Percentiles rank a stretch among this genome's conserved stretches.
Conservation (phyloP, 2,888 invertebrate species). For the Campoplex capitator region DNA sequence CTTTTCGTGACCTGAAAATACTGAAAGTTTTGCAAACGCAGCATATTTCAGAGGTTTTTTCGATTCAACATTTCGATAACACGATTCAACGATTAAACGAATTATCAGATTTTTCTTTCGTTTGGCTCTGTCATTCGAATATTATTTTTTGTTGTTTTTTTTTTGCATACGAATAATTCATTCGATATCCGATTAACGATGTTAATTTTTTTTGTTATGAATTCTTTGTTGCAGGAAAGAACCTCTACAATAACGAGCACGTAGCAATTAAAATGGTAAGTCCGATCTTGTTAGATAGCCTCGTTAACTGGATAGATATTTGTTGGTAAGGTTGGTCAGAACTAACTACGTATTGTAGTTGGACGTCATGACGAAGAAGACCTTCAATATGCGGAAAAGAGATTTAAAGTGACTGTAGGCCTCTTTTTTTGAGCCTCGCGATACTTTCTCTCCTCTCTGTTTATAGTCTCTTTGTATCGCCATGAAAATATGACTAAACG, state of each 20-base stretch:
- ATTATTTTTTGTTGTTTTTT: background rate
- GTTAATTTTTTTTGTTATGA: background rate
- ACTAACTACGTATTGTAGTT: constrained; percentile 12
- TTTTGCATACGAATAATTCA: background rate
- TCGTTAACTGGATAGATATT: constrained; percentile 55
- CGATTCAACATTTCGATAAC: too few relatives aligned
- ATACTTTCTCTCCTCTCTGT: constrained; percentile 23
- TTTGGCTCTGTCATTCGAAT: background rate
- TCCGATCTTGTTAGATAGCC: constrained; percentile 69
- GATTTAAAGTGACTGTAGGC: constrained; percentile 53
- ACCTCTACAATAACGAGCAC: constrained; percentile 99
- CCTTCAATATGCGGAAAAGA: constrained; percentile 63
- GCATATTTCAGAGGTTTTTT: too few relatives aligned
- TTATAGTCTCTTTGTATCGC: background rate
- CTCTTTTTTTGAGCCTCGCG: constrained; percentile 40
- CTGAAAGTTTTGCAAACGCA: background rate
- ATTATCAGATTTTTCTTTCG: background rate
- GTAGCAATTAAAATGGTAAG: constrained; percentile 99
- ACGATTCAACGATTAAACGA: too few relatives aligned
- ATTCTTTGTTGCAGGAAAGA: constrained; percentile 93
- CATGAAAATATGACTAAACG: constrained; percentile 9
- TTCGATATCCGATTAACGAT: background rate
- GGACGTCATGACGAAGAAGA: constrained; percentile 61
- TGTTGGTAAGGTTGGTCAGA: constrained; percentile 47
- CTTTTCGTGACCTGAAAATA: background rate